Evolutionary conservation across 2,113 vertebrate genomes (phyloP).

Genomic region (Paralichthys olivaceus): DNA sequence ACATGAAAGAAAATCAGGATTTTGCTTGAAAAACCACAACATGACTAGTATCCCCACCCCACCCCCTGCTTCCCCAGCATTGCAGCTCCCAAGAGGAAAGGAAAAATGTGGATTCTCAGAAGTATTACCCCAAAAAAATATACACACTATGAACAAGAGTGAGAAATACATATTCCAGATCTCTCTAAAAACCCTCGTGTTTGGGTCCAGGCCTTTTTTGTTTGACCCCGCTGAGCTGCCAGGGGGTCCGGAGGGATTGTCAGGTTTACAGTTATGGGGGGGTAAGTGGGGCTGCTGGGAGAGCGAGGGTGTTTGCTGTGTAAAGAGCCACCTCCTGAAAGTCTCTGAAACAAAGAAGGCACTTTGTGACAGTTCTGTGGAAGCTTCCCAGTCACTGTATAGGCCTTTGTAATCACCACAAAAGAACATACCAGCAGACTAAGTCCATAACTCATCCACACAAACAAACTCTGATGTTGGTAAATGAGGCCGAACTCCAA

Average conservation of each 20-base stretch:
- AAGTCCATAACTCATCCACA: constrained; percentile 82
- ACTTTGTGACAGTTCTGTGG: constrained; percentile 74
- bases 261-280: constrained; percentile 54
- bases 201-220: constrained; percentile 55
- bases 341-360: constrained; percentile 76
- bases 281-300: constrained; percentile 23
- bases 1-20: constrained; percentile 50
- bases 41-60: constrained; percentile 49
- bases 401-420: constrained; percentile 81
- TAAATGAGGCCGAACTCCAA: constrained; percentile 80
- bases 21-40: constrained; percentile 67
- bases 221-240: constrained; percentile 59
- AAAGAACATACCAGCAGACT: constrained; percentile 79
- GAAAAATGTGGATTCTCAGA: constrained; percentile 69
- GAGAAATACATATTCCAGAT: constrained; percentile 75
- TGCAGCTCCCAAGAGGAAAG: constrained; percentile 42
- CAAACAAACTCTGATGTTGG: constrained; percentile 83
- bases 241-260: constrained; percentile 54
- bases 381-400: constrained; percentile 65
- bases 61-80: constrained; percentile 6
- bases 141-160: constrained; percentile 53
- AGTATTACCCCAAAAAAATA: constrained; percentile 56
- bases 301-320: constrained; percentile 53
- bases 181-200: constrained; percentile 48
- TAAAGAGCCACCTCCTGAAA: constrained; percentile 63